Conservation (phyloP, 1,140 invertebrate species). For the Calycopis cecrops region DNA sequence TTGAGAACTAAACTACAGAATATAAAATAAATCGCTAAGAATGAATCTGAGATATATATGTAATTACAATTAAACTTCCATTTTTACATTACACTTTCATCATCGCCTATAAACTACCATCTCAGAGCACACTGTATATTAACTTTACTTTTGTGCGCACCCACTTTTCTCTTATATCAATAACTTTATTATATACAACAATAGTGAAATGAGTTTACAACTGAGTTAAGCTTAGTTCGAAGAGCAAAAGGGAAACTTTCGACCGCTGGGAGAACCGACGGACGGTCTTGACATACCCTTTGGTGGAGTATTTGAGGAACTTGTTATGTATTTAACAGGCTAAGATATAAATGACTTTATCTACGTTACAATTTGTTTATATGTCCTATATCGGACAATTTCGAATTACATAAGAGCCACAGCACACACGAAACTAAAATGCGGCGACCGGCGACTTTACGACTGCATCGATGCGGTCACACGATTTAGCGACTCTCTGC, state of each 20-base stretch:
- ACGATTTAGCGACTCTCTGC: too few species aligned
- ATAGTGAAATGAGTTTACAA: constrained; percentile 16
- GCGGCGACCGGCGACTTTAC: too few species aligned
- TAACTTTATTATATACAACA: constrained; percentile 17
- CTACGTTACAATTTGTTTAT: too few species aligned
- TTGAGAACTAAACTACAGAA: too few species aligned
- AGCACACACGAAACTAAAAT: too few species aligned
- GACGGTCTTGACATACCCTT: constrained; percentile 16
- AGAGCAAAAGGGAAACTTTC: constrained; percentile 14
- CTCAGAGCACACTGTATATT: constrained; percentile 13
- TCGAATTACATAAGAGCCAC: too few species aligned
- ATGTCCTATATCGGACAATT: too few species aligned
- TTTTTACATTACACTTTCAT: not conserved
- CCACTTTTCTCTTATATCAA: constrained; percentile 9
- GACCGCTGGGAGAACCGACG: constrained; percentile 14
- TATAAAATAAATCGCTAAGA: too few species aligned
- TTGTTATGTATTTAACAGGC: constrained; percentile 7
- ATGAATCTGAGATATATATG: too few species aligned
- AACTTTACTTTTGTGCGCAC: constrained; percentile 4
- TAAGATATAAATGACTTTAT: too few species aligned
- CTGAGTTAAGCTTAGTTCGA: constrained; percentile 14
- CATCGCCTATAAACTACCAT: constrained; percentile 6
- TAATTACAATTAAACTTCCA: constrained; percentile 12
- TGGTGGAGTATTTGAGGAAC: constrained; percentile 13
- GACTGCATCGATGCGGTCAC: too few species aligned